Evolutionary conservation across 2,797 vertebrate genomes (phyloP), one percentile per base, ranked within the genome.

Genomic region (Gobionotothen gibberifrons): DNA sequence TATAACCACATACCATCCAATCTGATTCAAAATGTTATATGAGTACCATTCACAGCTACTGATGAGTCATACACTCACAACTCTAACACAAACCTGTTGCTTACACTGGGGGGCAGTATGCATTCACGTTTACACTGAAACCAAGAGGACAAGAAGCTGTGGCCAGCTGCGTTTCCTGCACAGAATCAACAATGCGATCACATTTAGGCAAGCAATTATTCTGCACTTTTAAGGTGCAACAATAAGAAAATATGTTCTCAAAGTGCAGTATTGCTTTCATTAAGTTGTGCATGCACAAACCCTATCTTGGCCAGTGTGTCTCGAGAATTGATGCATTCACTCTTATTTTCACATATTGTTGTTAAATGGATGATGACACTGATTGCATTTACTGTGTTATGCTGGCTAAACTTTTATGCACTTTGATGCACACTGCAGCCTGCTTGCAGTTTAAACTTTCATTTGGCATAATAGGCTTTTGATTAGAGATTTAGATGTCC

Each of bases 81-180:
- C 21, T 70, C 32, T 67, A 67, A 19, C 53, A 71, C 26, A 71
- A 72, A 83, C 77, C 68, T 79, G 79, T 69, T 78, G 73, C 74
- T 14, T 75, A 69, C 93, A 92, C 92, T 93, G 75, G 93, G 90
- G 84, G 93, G 92, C 93, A 92, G 89, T 91, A 21, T 88, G 58
- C 15, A 60, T 83, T 89, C 84, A 89, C 51, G 79, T 78, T 80
- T 72, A 63, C 15, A 19, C 48, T 19, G 1, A 62, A 73, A 16
- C 4, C 10, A 61, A 16, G 11, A 46, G n/a, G 1, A 14, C 40
- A 40, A 66, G 22, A 29, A 11, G 29, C 8, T 42, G 42, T 19
- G 6, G 54, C 3, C 12, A 44, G 47, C 42, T 48, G 5, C 11
- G 57, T 46, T 56, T 59, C 42, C 68, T 69, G 57, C 49, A 79